phyloP scores from a whole-genome alignment of 2,888 invertebrate species.

The Mesoligia furuncula region DNA sequence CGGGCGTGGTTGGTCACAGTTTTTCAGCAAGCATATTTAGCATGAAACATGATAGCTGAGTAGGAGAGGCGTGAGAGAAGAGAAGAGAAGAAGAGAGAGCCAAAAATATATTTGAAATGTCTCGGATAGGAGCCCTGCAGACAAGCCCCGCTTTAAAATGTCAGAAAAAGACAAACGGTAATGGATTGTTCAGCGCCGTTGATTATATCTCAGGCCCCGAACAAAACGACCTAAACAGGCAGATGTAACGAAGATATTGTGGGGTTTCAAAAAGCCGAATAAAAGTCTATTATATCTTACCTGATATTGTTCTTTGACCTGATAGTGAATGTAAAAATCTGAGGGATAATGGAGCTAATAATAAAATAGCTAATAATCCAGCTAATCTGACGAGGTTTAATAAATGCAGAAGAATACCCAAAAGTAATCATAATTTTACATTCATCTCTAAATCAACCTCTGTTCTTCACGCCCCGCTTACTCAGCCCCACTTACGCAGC shows the following conservation, averaged over 20 bases:
- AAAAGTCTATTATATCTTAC: neutral
- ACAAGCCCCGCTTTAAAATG: neutral
- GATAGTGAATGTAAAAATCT: neutral
- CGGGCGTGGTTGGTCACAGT: neutral
- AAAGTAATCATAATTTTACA: neutral
- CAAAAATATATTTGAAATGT: neutral
- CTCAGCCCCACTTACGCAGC: neutral
- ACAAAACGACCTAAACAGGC: neutral
- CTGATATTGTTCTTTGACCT: neutral
- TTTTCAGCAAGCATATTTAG: neutral
- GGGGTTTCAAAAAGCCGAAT: neutral
- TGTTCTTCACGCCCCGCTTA: neutral
- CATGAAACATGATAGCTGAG: neutral
- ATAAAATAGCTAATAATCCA: no score
- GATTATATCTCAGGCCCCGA: neutral
- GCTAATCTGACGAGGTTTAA: neutral
- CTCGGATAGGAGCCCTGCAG: neutral
- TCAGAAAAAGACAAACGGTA: neutral
- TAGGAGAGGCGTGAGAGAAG: no score
- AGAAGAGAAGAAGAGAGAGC: neutral
- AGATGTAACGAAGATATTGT: neutral
- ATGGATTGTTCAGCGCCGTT: neutral
- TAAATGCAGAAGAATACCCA: neutral
- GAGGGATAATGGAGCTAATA: no score
- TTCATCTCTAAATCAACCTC: neutral